phyloP scores from a whole-genome alignment of 2,113 vertebrate genomes.

The Hemibagrus wyckioides region DNA sequence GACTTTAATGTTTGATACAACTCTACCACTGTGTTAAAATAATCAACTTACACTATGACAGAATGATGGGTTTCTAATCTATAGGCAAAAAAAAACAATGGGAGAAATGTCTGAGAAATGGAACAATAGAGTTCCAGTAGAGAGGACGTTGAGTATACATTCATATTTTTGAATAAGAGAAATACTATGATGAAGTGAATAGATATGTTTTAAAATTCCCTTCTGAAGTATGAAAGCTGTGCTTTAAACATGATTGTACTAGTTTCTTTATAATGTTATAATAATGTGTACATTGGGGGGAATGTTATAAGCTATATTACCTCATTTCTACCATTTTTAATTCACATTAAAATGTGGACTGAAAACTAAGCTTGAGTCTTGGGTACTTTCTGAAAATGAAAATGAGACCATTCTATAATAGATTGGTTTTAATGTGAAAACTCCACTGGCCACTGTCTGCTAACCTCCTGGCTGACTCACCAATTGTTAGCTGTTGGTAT shows the following conservation, averaged over 20 bases:
- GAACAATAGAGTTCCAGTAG: too few species aligned
- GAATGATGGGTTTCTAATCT: neutral
- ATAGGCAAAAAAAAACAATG: neutral
- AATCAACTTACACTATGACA: neutral
- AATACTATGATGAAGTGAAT: neutral
- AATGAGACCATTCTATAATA: neutral
- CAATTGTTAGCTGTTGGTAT: neutral
- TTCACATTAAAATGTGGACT: neutral
- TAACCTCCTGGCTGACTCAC: neutral
- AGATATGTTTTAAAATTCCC: neutral
- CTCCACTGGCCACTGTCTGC: neutral
- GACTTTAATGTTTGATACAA: neutral
- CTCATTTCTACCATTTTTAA: neutral
- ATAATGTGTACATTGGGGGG: neutral
- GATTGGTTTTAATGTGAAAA: neutral
- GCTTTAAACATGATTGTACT: neutral
- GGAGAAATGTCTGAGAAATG: neutral
- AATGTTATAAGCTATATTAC: neutral
- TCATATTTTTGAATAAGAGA: too few species aligned
- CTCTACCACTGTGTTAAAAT: neutral
- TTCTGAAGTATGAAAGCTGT: neutral
- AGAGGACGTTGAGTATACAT: neutral
- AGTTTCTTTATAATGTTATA: neutral
- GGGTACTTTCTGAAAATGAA: neutral
- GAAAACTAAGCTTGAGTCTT: neutral